Percentiles rank a stretch among this genome's conserved stretches.
Conservation (phyloP, 1,140 invertebrate genomes). For the Magallana angulata region DNA sequence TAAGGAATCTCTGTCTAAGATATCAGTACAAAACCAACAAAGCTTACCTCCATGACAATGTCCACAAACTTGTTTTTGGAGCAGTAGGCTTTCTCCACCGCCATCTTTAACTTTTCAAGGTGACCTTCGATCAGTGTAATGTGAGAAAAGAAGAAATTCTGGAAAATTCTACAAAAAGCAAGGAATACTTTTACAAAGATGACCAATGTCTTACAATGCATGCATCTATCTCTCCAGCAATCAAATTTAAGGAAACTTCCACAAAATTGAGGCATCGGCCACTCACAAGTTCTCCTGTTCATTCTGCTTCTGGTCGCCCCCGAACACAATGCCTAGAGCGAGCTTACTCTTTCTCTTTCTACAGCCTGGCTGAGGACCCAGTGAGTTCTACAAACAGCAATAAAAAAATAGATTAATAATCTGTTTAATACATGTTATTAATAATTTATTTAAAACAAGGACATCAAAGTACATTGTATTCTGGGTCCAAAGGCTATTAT, state of each 20-base stretch:
- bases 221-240: too few species aligned
- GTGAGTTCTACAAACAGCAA: neutral
- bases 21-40: neutral
- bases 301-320: constrained; percentile 62
- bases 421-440: too few species aligned
- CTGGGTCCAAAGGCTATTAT: too few species aligned
- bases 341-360: constrained; percentile 77
- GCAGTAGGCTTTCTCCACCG: constrained; percentile 80
- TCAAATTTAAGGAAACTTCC: too few species aligned
- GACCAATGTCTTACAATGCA: too few species aligned
- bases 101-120: constrained; percentile 85
- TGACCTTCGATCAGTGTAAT: constrained; percentile 89
- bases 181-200: neutral
- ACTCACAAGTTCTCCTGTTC: constrained; percentile 57
- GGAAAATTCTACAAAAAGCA: constrained; percentile 69
- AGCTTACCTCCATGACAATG: constrained; percentile 83
- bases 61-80: constrained; percentile 83
- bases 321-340: constrained; percentile 82
- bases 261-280: too few species aligned
- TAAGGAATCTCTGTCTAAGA: too few species aligned
- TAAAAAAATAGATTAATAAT: too few species aligned
- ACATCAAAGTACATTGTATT: too few species aligned
- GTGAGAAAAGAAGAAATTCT: constrained; percentile 87
- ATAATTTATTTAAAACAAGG: too few species aligned
- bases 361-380: constrained; percentile 25